Evolutionary conservation across 2,888 invertebrate species (phyloP).

Genomic region (Agriopis marginaria): DNA sequence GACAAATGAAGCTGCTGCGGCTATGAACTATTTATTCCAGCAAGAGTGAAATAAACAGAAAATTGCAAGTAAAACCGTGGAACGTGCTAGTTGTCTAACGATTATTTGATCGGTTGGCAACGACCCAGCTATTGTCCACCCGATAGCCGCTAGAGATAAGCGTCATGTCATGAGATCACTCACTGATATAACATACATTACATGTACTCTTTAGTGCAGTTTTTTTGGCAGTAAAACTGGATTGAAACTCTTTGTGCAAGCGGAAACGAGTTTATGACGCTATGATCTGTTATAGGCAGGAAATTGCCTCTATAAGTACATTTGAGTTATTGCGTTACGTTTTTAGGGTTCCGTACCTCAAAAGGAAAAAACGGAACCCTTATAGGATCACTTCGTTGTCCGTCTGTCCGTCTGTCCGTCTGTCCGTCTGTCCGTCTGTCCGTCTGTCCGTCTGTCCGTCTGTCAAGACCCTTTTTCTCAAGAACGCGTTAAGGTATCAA

Average conservation of each 20-base stretch:
- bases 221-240: conserved; percentile 9
- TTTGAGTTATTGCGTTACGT: neutral
- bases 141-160: conserved; percentile 58
- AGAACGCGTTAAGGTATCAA: too few species aligned
- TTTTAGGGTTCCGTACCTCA: too few species aligned
- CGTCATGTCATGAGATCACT: conserved; percentile 57
- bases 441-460: too few species aligned
- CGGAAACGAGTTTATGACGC: conserved; percentile 17
- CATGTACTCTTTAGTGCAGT: conserved; percentile 10
- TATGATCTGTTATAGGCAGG: conserved; percentile 11
- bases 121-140: conserved; percentile 55
- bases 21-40: too few species aligned
- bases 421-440: too few species aligned
- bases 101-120: conserved; percentile 51
- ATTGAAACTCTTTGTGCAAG: conserved; percentile 16
- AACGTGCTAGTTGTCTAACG: conserved; percentile 29
- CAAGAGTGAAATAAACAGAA: neutral
- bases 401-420: too few species aligned
- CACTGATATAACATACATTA: conserved; percentile 42
- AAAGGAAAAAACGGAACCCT: too few species aligned
- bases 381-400: too few species aligned
- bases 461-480: too few species aligned
- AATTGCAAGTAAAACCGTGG: neutral
- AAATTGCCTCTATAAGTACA: conserved; percentile 10
- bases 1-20: too few species aligned